A percentile compares a stretch with the other conserved stretches of the same genome.
Conservation (phyloP, 2,113 vertebrate genomes). For the Urocynchramus pylzowi region DNA sequence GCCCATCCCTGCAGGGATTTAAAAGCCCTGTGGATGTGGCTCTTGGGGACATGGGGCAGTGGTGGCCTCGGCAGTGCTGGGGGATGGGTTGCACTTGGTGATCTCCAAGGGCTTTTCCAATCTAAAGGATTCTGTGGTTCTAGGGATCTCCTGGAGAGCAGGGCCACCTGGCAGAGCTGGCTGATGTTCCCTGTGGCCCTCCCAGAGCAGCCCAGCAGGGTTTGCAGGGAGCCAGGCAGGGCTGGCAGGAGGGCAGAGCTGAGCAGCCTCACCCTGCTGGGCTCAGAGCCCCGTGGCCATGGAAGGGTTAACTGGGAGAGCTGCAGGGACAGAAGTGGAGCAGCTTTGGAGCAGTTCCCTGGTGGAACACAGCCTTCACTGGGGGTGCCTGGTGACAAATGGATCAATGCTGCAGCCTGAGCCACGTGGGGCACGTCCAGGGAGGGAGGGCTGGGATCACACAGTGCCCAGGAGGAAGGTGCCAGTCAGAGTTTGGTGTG, state of each 20-base stretch:
- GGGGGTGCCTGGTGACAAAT: neutral
- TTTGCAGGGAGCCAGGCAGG: neutral
- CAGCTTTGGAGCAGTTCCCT: neutral
- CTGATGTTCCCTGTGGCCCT: neutral
- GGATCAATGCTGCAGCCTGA: fast-evolving
- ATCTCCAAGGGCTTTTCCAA: neutral
- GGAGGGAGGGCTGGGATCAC: neutral
- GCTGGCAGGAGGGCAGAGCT: neutral
- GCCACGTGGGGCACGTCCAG: fast-evolving
- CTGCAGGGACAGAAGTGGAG: neutral
- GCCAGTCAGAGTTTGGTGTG: fast-evolving
- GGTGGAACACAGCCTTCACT: fast-evolving
- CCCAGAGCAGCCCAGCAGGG: fast-evolving
- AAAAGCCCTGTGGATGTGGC: neutral
- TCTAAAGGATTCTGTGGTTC: fast-evolving
- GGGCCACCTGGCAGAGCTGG: neutral
- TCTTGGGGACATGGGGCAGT: neutral
- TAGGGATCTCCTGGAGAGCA: neutral
- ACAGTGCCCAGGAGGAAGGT: fast-evolving
- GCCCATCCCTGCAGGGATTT: neutral
- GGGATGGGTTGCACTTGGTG: fast-evolving
- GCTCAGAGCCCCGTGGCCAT: neutral
- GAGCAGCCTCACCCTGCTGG: neutral
- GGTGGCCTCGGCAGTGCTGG: neutral
- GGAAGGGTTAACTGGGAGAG: neutral